Evolutionary conservation across 2,113 vertebrate species (phyloP).

Genomic region (Podilymbus podiceps): DNA sequence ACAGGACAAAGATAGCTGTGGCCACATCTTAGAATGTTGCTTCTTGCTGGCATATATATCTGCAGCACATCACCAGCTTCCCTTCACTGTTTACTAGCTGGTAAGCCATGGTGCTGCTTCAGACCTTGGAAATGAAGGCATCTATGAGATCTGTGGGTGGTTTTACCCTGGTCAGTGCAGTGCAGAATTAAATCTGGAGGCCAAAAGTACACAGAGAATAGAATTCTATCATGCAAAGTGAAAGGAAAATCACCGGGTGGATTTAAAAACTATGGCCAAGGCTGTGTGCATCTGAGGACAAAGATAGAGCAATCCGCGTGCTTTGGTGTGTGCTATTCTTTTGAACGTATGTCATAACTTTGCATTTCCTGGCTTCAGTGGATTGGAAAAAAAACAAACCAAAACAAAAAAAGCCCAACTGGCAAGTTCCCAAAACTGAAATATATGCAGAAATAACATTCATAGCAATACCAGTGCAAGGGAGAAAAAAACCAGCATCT

Average conservation of each 20-base stretch:
- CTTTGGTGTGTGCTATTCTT: not conserved
- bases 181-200: not conserved
- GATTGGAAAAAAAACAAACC: not conserved
- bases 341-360: constrained; percentile 4
- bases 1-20: not conserved
- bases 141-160: not conserved
- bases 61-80: not conserved
- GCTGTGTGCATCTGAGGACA: constrained; percentile 1
- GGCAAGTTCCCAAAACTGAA: not conserved
- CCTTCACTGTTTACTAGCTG: not conserved
- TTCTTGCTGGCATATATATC: not conserved
- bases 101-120: not conserved
- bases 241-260: not conserved
- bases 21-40: not conserved
- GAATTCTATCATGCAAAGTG: not conserved
- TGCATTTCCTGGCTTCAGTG: constrained; percentile 18
- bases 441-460: constrained; percentile 52
- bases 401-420: not conserved
- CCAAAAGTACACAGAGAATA: not conserved
- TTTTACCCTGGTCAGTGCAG: not conserved
- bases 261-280: not conserved
- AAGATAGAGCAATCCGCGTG: not conserved
- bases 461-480: not conserved
- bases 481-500: not conserved
- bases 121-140: not conserved